Conservation (phyloP, 1,140 invertebrate genomes). For the Drosophila prosaltans region DNA sequence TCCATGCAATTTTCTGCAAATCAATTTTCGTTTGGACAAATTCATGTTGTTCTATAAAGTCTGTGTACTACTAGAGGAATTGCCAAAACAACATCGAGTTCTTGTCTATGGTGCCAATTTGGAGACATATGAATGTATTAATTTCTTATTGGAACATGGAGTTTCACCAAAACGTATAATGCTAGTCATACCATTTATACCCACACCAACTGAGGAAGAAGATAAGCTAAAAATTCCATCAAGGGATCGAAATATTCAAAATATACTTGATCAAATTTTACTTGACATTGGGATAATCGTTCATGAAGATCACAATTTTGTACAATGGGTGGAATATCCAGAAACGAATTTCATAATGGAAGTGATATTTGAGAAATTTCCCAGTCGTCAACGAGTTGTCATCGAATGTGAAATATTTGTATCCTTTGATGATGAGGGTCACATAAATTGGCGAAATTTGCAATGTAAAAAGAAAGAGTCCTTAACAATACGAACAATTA, state of each 20-base stretch:
- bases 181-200: conserved; percentile 39
- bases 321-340: conserved; percentile 31
- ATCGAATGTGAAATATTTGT: conserved; percentile 69
- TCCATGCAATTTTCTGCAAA: conserved; percentile 62
- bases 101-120: conserved; percentile 63
- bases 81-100: conserved; percentile 29
- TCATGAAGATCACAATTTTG: conserved; percentile 31
- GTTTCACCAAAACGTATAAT: conserved; percentile 17
- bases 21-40: conserved; percentile 64
- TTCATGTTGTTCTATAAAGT: conserved; percentile 66
- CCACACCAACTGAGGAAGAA: background rate
- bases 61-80: conserved; percentile 31
- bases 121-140: conserved; percentile 58
- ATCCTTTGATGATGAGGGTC: conserved; percentile 51
- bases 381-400: background rate
- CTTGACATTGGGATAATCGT: conserved; percentile 37
- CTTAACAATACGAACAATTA: background rate
- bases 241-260: conserved; percentile 52
- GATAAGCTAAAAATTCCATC: conserved; percentile 35
- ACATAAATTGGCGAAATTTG: conserved; percentile 13
- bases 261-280: conserved; percentile 54
- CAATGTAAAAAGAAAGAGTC: conserved; percentile 23
- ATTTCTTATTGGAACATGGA: conserved; percentile 59
- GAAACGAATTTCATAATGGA: conserved; percentile 38
- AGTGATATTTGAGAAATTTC: conserved; percentile 44